These are phyloP conservation scores for Eospalax fontanierii DNA, from an alignment of 2,797 vertebrate species.

Conservation along the genomic window DNA sequence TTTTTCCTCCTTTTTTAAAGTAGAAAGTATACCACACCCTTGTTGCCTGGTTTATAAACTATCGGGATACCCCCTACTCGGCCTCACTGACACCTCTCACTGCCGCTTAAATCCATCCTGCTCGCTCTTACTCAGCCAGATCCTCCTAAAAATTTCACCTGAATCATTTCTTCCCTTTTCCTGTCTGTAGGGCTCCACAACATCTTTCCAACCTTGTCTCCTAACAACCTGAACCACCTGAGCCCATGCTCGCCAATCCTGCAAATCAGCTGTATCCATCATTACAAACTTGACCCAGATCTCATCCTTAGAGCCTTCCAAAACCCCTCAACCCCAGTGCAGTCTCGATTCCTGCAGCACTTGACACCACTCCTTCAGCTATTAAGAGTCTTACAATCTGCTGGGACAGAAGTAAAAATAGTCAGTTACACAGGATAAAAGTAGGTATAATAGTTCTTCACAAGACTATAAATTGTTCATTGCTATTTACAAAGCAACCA, in stretches of 20 bases:
- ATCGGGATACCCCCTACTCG: background rate
- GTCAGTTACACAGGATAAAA: background rate
- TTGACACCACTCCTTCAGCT: background rate
- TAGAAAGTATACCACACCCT: background rate
- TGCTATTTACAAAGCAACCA: conserved; percentile 1
- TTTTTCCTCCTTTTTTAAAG: no score
- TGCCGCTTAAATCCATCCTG: background rate
- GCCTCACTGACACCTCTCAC: background rate
- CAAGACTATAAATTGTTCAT: background rate
- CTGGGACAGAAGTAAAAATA: background rate
- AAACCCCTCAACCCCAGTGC: background rate
- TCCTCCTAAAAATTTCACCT: background rate
- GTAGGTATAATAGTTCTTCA: background rate
- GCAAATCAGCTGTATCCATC: background rate
- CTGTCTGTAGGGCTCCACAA: background rate
- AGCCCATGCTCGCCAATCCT: background rate
- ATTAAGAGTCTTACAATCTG: background rate
- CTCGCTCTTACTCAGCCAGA: background rate
- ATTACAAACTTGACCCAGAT: background rate
- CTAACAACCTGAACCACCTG: background rate
- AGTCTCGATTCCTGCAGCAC: background rate
- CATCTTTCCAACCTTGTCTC: background rate
- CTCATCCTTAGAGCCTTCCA: background rate
- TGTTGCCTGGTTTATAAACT: background rate
- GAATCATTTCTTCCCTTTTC: background rate